Percentiles rank a stretch among this genome's conserved stretches.
These are phyloP conservation scores for Callionymus lyra DNA, from an alignment of 2,113 vertebrate species.

Conservation along the genomic window DNA sequence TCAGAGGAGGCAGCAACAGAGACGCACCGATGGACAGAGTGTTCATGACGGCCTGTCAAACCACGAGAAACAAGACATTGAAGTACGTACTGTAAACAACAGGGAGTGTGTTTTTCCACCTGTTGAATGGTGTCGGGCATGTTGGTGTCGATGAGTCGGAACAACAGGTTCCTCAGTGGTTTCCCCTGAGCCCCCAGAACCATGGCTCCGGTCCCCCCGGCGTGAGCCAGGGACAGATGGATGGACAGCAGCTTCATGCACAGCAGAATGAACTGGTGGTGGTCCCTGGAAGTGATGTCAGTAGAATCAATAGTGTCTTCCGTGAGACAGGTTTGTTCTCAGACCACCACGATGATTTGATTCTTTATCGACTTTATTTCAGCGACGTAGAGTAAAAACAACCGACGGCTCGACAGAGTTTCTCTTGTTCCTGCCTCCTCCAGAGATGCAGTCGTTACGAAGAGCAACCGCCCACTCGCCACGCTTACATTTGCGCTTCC, in stretches of 20 bases:
- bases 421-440: no score
- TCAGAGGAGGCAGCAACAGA: constrained; percentile 87
- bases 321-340: no score
- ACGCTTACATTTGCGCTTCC: no score
- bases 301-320: constrained; percentile 4
- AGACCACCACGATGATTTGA: no score
- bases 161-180: constrained; percentile 88
- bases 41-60: constrained; percentile 84
- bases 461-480: no score
- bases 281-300: constrained; percentile 71
- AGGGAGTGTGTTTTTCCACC: constrained; percentile 55
- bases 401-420: no score
- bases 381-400: no score
- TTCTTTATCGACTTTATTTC: no score
- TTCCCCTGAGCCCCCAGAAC: constrained; percentile 91
- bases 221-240: constrained; percentile 90
- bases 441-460: no score
- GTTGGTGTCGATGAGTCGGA: constrained; percentile 91
- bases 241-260: constrained; percentile 95
- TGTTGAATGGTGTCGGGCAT: constrained; percentile 96
- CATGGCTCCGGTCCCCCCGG: constrained; percentile 90
- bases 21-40: constrained; percentile 93
- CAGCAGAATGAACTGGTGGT: constrained; percentile 89
- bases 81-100: neutral
- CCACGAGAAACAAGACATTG: neutral